These are phyloP conservation scores for Drosophila insularis DNA, from an alignment of 1,140 invertebrate genomes.

Conservation along the genomic window DNA sequence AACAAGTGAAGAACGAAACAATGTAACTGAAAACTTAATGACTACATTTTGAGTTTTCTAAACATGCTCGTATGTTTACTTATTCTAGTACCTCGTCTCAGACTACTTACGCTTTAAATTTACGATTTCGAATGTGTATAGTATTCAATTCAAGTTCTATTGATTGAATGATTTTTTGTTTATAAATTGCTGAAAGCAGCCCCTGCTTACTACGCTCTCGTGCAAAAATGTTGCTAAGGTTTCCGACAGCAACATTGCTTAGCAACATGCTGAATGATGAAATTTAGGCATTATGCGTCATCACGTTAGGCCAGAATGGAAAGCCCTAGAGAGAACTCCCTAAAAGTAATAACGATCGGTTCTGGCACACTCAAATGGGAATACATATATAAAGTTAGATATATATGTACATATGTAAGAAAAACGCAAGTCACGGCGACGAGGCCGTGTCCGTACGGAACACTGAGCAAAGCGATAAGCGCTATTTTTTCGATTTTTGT, in stretches of 20 bases:
- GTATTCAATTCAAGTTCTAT: too few relatives aligned
- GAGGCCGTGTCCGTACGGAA: constrained; percentile 5
- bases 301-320: neutral
- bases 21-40: too few relatives aligned
- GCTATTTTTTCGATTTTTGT: constrained; percentile 28
- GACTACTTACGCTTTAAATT: too few relatives aligned
- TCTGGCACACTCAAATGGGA: neutral
- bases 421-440: constrained; percentile 16
- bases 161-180: too few relatives aligned
- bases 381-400: neutral
- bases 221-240: neutral
- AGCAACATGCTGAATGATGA: constrained; percentile 9
- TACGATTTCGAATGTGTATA: too few relatives aligned
- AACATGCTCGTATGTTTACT: too few relatives aligned
- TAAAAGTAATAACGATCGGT: neutral
- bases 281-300: constrained; percentile 8
- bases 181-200: neutral
- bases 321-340: neutral
- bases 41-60: too few relatives aligned
- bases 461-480: constrained; percentile 6
- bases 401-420: neutral
- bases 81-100: too few relatives aligned
- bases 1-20: too few relatives aligned
- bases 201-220: neutral
- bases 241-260: constrained; percentile 10